Conservation (phyloP, 2,113 vertebrate genomes). For the Perca fluviatilis region DNA sequence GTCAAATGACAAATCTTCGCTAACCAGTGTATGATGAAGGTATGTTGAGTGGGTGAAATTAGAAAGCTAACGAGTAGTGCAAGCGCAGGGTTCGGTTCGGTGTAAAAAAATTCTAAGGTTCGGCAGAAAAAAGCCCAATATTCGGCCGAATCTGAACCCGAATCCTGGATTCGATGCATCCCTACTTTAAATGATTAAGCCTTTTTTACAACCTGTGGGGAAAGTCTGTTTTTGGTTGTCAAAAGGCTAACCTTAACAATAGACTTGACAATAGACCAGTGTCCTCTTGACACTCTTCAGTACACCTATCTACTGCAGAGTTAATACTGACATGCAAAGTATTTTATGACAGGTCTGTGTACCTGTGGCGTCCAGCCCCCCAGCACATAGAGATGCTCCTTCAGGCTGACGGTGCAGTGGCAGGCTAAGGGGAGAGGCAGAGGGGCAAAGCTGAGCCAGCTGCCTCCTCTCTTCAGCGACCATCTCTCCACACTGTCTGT, state of each 20-base stretch:
- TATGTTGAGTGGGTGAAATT: too few relatives aligned
- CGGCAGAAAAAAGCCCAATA: too few relatives aligned
- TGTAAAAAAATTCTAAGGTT: too few relatives aligned
- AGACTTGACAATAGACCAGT: neutral
- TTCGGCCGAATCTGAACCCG: too few relatives aligned
- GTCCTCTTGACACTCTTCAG: neutral
- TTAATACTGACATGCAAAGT: neutral
- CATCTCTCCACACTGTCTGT: conserved; percentile 90
- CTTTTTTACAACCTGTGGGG: neutral
- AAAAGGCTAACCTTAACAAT: neutral
- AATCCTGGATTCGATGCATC: too few relatives aligned
- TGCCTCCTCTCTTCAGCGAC: conserved; percentile 84
- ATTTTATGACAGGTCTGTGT: neutral
- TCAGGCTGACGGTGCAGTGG: conserved; percentile 84
- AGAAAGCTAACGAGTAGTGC: too few relatives aligned
- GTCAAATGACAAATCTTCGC: too few relatives aligned
- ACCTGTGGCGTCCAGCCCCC: conserved; percentile 98
- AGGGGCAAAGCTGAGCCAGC: conserved; percentile 87
- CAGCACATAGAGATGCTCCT: conserved; percentile 88
- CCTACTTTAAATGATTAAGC: too few relatives aligned
- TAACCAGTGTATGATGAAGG: too few relatives aligned
- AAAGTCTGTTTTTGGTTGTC: neutral
- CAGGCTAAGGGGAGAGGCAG: conserved; percentile 90
- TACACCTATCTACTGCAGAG: too few relatives aligned
- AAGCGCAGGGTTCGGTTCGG: too few relatives aligned